A percentile compares a stretch with the other conserved stretches of the same genome.
Conservation (phyloP, 2,888 invertebrate species). For the Phengaris arion region DNA sequence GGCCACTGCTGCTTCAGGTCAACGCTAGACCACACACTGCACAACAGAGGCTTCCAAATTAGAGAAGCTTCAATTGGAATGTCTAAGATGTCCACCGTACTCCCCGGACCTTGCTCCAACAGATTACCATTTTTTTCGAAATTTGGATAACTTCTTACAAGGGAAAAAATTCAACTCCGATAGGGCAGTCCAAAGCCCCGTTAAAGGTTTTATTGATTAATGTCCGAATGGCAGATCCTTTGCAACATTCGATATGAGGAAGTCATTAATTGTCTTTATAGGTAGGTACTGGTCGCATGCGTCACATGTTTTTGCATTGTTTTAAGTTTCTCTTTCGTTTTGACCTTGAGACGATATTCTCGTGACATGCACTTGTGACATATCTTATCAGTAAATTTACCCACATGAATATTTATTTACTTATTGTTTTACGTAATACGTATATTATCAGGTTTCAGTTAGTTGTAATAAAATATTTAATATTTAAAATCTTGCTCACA, state of each 20-base stretch:
- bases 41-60: too few species aligned
- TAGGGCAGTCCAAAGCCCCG: too few species aligned
- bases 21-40: too few species aligned
- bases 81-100: too few species aligned
- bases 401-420: neutral
- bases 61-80: too few species aligned
- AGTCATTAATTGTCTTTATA: neutral
- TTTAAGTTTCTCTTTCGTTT: neutral
- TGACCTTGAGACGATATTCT: neutral
- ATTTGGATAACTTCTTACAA: too few species aligned
- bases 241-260: neutral
- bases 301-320: neutral
- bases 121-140: too few species aligned
- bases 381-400: neutral
- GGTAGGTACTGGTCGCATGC: neutral
- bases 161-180: too few species aligned
- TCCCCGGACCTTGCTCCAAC: too few species aligned
- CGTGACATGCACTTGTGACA: slow-evolving; percentile 3
- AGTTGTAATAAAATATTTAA: neutral
- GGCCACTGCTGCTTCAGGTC: too few species aligned
- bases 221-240: neutral
- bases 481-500: neutral
- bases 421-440: neutral
- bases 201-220: too few species aligned
- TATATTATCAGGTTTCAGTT: neutral